Evolutionary conservation across 2,113 vertebrate genomes (phyloP).

Genomic region (Romanogobio albipinnatus): DNA sequence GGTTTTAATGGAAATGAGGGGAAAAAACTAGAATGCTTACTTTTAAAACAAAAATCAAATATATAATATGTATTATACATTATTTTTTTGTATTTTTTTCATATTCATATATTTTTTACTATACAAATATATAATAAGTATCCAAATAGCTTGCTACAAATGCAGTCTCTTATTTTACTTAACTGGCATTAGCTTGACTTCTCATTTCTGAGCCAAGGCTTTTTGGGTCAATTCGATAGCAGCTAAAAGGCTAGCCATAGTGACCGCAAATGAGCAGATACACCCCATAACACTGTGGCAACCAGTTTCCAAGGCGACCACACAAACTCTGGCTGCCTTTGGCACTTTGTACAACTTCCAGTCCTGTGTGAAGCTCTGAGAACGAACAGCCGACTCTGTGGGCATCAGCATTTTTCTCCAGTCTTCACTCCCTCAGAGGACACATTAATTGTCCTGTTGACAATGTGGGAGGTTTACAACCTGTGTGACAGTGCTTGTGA

Average conservation of each 20-base stretch:
- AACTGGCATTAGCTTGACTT: background rate
- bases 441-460: conserved; percentile 53
- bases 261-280: conserved; percentile 21
- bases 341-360: conserved; percentile 8
- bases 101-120: no score
- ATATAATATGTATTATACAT: no score
- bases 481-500: background rate
- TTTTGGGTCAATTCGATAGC: background rate
- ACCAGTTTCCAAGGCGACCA: conserved; percentile 16
- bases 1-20: no score
- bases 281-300: conserved; percentile 14
- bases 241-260: background rate
- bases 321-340: background rate
- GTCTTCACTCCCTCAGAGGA: conserved; percentile 37
- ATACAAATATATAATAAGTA: no score
- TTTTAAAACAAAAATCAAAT: no score
- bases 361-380: background rate
- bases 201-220: background rate
- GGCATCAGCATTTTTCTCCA: conserved; percentile 48
- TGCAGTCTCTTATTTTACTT: background rate
- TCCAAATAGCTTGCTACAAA: background rate
- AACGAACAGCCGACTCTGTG: conserved; percentile 24
- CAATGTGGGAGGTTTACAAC: conserved; percentile 38
- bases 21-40: no score
- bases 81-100: no score